Evolutionary conservation across 2,797 vertebrate genomes (phyloP).

Genomic region (Gymnopithys bicolor): DNA sequence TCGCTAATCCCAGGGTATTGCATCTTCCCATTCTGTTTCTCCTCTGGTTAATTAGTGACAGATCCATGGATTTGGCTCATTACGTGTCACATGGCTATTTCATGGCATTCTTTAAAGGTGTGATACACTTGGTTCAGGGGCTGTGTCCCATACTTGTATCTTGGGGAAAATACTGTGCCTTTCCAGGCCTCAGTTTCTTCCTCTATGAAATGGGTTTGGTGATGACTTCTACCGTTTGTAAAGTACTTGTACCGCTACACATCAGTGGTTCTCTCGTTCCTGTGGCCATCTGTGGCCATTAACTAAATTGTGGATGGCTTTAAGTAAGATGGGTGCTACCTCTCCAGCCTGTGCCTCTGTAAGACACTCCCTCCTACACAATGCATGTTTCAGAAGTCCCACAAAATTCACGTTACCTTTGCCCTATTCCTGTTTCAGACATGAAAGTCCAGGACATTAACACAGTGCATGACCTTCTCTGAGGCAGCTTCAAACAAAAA

Average conservation of each 20-base stretch:
- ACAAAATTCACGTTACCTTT: neutral
- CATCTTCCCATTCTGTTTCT: neutral
- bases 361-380: neutral
- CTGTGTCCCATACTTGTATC: neutral
- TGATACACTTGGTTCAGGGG: neutral
- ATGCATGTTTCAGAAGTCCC: neutral
- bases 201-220: neutral
- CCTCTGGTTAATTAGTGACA: neutral
- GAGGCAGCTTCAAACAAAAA: neutral
- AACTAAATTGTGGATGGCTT: neutral
- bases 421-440: neutral
- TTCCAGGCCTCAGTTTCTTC: neutral
- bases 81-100: neutral
- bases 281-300: neutral
- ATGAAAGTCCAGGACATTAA: neutral
- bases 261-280: neutral
- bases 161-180: neutral
- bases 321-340: neutral
- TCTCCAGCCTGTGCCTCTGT: neutral
- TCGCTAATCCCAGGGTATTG: neutral
- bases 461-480: neutral
- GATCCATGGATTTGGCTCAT: neutral
- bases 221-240: neutral
- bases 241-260: neutral
- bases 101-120: neutral